Evolutionary conservation across 2,888 invertebrate species (phyloP).

Genomic region (Himalopsyche kuldschensis): DNA sequence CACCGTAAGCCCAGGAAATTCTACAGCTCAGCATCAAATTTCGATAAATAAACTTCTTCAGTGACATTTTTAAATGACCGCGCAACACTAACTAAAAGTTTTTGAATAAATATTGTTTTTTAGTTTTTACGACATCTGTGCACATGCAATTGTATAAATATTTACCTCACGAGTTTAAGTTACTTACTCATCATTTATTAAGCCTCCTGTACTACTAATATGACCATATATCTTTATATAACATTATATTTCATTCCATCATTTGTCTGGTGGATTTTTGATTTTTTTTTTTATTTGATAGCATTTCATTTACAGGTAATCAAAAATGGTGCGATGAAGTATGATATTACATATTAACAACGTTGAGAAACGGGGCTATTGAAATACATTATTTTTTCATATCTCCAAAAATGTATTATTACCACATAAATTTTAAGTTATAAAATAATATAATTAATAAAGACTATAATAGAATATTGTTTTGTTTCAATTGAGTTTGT

Average conservation of each 20-base stretch:
- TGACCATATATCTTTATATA: not conserved
- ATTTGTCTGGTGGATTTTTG: not conserved
- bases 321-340: not conserved
- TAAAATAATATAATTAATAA: constrained; percentile 2
- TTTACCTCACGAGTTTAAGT: not conserved
- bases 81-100: not conserved
- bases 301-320: not conserved
- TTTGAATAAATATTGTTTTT: not conserved
- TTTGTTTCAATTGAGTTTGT: constrained; percentile 43
- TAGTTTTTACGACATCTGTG: too few relatives aligned
- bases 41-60: constrained; percentile 5
- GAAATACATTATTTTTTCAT: constrained; percentile 20
- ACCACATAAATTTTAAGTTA: constrained; percentile 5
- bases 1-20: constrained; percentile 19
- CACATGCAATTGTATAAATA: not conserved
- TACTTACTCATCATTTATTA: not conserved
- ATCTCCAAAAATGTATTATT: constrained; percentile 13
- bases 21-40: constrained; percentile 17
- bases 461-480: not conserved
- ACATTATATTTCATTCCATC: not conserved
- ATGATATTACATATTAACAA: not conserved
- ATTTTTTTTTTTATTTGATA: not conserved
- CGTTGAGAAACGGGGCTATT: not conserved
- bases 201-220: too few relatives aligned
- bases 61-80: too few relatives aligned